Conservation (phyloP, 2,113 vertebrate genomes). For the Chauna torquata region DNA sequence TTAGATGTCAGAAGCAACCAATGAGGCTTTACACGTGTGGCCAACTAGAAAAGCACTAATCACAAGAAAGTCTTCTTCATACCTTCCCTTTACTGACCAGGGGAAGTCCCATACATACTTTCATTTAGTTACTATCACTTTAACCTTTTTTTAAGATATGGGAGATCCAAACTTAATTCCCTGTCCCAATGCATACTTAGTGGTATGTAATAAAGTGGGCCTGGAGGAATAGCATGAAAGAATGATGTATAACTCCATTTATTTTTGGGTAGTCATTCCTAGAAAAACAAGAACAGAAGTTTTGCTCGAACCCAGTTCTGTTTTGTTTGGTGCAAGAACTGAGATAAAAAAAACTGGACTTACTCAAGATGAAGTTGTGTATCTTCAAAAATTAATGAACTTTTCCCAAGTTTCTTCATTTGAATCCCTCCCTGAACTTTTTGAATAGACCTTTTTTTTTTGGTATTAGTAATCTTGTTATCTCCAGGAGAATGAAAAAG, state of each 20-base stretch:
- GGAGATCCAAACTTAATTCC: background rate
- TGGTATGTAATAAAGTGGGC: background rate
- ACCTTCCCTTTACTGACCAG: background rate
- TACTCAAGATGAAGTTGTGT: background rate
- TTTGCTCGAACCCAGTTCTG: background rate
- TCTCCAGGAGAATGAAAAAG: constrained; percentile 15
- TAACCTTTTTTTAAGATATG: background rate
- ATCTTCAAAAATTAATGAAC: background rate
- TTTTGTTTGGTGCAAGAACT: background rate
- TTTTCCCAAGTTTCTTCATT: background rate
- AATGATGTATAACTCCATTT: background rate
- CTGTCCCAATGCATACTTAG: background rate
- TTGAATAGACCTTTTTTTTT: background rate
- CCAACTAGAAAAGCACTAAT: background rate
- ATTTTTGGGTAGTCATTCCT: background rate
- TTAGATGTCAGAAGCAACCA: background rate
- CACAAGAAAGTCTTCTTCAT: background rate
- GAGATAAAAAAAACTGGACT: background rate
- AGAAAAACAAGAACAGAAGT: background rate
- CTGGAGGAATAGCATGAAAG: background rate
- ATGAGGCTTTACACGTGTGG: rapidly evolving
- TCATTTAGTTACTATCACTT: background rate
- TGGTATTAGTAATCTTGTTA: constrained; percentile 17
- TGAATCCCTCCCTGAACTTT: background rate
- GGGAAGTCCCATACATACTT: rapidly evolving